These are phyloP conservation scores for Brevimyrus niger DNA, from an alignment of 2,113 vertebrate genomes.

Conservation along the genomic window DNA sequence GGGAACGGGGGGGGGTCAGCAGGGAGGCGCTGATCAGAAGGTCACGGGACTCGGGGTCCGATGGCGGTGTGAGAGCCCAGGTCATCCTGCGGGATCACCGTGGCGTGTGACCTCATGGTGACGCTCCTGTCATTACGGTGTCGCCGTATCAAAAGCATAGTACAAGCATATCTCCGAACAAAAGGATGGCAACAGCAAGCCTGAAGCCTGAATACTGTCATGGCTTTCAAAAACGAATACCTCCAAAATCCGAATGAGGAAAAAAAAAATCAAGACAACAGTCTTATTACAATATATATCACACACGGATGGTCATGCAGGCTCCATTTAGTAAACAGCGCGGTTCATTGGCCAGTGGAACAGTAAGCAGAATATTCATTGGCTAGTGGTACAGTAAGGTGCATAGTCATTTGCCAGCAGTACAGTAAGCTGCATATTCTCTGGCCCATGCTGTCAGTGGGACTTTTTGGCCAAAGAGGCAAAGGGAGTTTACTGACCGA, in stretches of 20 bases:
- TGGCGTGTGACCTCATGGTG: background rate
- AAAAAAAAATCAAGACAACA: background rate
- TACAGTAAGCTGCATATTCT: background rate
- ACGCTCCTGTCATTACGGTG: background rate
- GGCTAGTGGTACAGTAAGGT: background rate
- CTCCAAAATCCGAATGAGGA: background rate
- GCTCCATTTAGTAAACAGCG: background rate
- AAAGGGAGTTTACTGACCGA: background rate
- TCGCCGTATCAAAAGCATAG: background rate
- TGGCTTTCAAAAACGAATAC: background rate
- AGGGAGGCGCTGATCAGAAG: background rate
- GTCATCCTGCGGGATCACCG: background rate
- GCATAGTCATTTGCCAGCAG: background rate
- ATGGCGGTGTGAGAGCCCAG: background rate
- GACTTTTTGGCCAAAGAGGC: background rate
- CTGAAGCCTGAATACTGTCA: background rate
- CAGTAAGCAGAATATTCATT: background rate
- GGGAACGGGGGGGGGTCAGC: too few relatives aligned
- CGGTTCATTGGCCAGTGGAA: background rate
- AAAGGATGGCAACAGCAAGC: background rate
- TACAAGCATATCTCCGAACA: background rate
- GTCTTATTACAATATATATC: background rate
- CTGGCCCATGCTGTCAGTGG: background rate
- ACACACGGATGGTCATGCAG: background rate
- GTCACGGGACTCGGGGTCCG: background rate